Conservation (phyloP, 2,888 invertebrate species). For the Drosophila nigritarsus region DNA sequence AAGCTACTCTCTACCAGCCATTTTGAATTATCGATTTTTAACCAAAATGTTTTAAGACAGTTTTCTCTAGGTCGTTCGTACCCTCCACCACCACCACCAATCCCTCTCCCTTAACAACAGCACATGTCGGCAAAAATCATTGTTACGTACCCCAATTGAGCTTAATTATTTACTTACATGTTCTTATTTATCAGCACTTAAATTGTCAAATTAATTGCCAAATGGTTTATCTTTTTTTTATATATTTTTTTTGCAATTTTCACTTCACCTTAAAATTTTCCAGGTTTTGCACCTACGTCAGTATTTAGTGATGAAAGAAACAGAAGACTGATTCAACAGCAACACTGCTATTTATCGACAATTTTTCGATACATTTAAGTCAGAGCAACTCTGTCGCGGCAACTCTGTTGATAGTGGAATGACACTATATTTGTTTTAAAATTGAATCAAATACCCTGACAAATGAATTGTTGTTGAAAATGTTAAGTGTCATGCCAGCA, state of each 20-base stretch:
- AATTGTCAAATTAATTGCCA: conserved; percentile 56
- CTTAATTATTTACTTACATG: conserved; percentile 51
- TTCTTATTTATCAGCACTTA: conserved; percentile 53
- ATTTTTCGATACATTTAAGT: conserved; percentile 11
- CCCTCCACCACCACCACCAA: conserved; percentile 1
- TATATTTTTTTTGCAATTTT: conserved; percentile 64
- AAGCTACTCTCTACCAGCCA: conserved; percentile 65
- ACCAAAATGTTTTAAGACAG: conserved; percentile 36
- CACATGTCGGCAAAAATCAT: conserved; percentile 26
- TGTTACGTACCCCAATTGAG: not conserved
- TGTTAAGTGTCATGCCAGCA: conserved; percentile 9
- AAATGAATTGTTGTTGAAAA: not conserved
- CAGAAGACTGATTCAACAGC: conserved; percentile 8
- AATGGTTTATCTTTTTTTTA: conserved; percentile 43
- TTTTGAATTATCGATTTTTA: conserved; percentile 79
- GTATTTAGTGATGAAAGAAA: conserved; percentile 40
- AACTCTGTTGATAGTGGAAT: not conserved
- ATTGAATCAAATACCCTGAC: not conserved
- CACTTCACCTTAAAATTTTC: conserved; percentile 72
- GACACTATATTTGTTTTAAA: not conserved
- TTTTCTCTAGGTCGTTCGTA: conserved; percentile 12
- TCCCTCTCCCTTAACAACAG: not conserved
- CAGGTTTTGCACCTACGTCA: conserved; percentile 71
- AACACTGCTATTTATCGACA: conserved; percentile 6
- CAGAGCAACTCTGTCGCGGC: conserved; percentile 16